phyloP scores from a whole-genome alignment of 2,113 vertebrate species.

The Onychorhynchus coronatus region DNA sequence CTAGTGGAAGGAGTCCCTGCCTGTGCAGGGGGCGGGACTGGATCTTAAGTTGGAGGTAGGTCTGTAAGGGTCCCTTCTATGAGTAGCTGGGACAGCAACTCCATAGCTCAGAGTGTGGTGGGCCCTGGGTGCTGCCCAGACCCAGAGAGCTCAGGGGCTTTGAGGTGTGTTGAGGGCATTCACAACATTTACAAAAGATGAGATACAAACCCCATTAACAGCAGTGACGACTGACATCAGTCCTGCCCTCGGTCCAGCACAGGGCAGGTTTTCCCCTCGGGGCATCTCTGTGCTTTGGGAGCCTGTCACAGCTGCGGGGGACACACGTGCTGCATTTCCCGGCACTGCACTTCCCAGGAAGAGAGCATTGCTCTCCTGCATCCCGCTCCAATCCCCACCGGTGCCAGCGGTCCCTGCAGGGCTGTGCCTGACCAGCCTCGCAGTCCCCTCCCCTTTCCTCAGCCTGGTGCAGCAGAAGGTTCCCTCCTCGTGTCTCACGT shows the following conservation, averaged over 20 bases:
- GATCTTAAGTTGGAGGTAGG: neutral
- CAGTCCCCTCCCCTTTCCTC: neutral
- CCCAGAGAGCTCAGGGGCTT: accelerated
- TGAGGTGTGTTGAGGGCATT: neutral
- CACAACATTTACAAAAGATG: accelerated
- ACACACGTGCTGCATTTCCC: neutral
- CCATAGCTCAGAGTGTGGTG: neutral
- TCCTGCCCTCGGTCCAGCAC: neutral
- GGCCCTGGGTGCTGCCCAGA: accelerated
- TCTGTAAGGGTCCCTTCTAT: neutral
- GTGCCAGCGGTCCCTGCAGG: neutral
- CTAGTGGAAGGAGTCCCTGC: neutral
- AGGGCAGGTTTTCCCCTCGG: neutral
- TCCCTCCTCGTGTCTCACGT: neutral
- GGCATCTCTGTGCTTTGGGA: neutral
- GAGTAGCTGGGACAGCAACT: neutral
- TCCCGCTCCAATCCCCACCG: accelerated
- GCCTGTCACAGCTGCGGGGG: neutral
- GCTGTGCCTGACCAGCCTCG: neutral
- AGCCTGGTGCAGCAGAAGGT: neutral
- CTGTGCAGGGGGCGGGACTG: neutral
- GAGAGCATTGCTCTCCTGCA: neutral
- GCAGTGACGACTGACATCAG: accelerated
- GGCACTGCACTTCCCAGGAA: neutral
- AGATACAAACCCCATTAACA: neutral